These are phyloP conservation scores for Dexiosoma caninum DNA, from an alignment of 2,888 invertebrate species.

Conservation along the genomic window DNA sequence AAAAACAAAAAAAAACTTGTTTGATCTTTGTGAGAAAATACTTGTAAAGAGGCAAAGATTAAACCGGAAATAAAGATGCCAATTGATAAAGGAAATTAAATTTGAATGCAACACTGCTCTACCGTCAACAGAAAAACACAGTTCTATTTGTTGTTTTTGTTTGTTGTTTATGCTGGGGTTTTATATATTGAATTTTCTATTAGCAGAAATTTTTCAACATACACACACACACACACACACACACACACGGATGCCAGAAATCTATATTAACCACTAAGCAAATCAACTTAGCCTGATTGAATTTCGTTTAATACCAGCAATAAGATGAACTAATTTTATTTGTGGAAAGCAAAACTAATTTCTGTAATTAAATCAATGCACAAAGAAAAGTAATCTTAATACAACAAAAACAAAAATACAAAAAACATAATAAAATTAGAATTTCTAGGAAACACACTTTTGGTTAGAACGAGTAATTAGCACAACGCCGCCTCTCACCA, in stretches of 20 bases:
- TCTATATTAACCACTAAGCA: conserved; percentile 25
- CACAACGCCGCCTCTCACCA: not conserved
- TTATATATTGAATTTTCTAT: not conserved
- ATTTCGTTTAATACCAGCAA: conserved; percentile 16
- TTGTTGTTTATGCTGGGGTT: not conserved
- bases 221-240: not conserved
- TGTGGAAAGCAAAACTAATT: not conserved
- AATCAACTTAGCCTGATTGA: conserved; percentile 36
- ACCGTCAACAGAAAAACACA: not conserved
- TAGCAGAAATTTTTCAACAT: not conserved
- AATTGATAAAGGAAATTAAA: conserved; percentile 65
- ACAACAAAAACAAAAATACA: not conserved
- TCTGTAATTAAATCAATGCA: conserved; percentile 42
- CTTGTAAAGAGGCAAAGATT: not conserved
- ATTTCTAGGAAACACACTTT: not conserved
- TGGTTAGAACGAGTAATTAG: conserved; percentile 9
- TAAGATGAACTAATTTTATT: not conserved
- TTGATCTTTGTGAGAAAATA: not conserved
- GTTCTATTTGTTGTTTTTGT: too few relatives aligned
- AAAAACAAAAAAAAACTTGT: not conserved
- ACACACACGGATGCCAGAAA: not conserved
- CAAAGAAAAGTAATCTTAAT: not conserved
- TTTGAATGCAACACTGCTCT: conserved; percentile 55
- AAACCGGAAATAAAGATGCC: conserved; percentile 52
- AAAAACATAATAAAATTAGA: not conserved